These are phyloP conservation scores for Bacillus rossius DNA, from an alignment of 1,140 invertebrate genomes.

Conservation along the genomic window DNA sequence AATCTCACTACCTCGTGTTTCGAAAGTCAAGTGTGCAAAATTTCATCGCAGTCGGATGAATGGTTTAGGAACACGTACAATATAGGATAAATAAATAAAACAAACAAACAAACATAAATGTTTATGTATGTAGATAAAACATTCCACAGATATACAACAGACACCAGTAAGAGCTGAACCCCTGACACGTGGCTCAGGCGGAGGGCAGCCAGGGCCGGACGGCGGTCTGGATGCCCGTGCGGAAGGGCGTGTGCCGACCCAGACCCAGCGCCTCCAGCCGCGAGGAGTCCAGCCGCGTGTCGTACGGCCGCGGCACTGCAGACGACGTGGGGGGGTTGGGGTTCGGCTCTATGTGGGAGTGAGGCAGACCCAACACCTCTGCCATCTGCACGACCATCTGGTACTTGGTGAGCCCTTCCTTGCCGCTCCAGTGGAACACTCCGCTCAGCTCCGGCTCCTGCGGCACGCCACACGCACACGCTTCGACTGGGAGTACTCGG, in stretches of 20 bases:
- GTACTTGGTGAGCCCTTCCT: constrained; percentile 51
- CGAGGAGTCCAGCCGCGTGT: constrained; percentile 42
- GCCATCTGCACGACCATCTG: constrained; percentile 49
- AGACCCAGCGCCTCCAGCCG: constrained; percentile 40
- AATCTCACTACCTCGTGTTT: too few relatives aligned
- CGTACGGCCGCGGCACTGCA: constrained; percentile 38
- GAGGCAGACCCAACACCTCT: constrained; percentile 38
- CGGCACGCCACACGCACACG: too few relatives aligned
- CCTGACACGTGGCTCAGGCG: too few relatives aligned
- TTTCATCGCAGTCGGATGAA: too few relatives aligned
- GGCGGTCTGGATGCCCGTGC: constrained; percentile 36
- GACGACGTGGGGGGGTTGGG: constrained; percentile 34
- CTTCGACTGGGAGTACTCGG: too few relatives aligned
- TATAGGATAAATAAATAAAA: too few relatives aligned
- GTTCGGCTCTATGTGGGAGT: constrained; percentile 36
- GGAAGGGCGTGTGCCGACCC: constrained; percentile 41
- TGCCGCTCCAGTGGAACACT: constrained; percentile 49
- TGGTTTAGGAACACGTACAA: too few relatives aligned
- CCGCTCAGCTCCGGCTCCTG: constrained; percentile 35
- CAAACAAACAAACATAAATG: too few relatives aligned
- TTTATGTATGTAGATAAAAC: too few relatives aligned
- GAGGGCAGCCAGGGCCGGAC: constrained; percentile 23
- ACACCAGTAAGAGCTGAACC: too few relatives aligned
- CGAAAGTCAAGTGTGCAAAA: too few relatives aligned
- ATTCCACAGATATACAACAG: too few relatives aligned